Base-by-base conservation (phyloP, 2,797 vertebrate species). In the Fistularia tabacaria region DNA sequence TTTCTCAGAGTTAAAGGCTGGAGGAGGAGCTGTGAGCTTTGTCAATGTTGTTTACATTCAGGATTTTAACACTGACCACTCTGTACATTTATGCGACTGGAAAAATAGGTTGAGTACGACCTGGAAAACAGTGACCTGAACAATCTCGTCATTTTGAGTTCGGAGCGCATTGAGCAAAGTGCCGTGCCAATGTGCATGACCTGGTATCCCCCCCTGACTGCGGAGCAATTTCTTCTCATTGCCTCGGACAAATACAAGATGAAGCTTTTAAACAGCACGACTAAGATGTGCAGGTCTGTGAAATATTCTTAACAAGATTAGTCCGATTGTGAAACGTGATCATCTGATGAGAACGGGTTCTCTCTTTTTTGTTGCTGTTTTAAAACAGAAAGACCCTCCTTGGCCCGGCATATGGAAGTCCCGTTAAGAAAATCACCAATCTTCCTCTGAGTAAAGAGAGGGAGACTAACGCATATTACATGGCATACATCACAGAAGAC, bases 221-320 rank as follows among this genome's bases (percentile, higher is more conserved):
- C 80, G 0, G 97, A 99, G 66, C 87, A 91, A 47, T 96, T 98
- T 62, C 84, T 99, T 52, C 90, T 99, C 7, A 76, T 90, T 0
- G 88, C 89, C 66, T 94, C 93, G 9, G 89, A 92, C 60, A 82
- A 79, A 49, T 94, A 93, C 88, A 98, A 99, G 85, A 92, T 97
- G 81, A 98, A 95, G 62, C 93, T 99, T 37, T 92, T 94, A 59
- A 94, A 98, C 52, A 85, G 88, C 0, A 94, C 86, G 0, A 97
- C 93, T 36, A 97, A 92, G 77, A 92, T 93, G 91, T 98, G 96
- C 94, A 94, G 97, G 97, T 98, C 66, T 52, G 54, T 54, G 13
- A 57, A 57, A 54, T 3, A 36, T 12, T 69, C 8, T 12, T 25
- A 25, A 25, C 25, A 25, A 25, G 25, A 25, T 25, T 25, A 25